These are phyloP conservation scores for Falco peregrinus DNA, from an alignment of 2,797 vertebrate species.

Conservation along the genomic window DNA sequence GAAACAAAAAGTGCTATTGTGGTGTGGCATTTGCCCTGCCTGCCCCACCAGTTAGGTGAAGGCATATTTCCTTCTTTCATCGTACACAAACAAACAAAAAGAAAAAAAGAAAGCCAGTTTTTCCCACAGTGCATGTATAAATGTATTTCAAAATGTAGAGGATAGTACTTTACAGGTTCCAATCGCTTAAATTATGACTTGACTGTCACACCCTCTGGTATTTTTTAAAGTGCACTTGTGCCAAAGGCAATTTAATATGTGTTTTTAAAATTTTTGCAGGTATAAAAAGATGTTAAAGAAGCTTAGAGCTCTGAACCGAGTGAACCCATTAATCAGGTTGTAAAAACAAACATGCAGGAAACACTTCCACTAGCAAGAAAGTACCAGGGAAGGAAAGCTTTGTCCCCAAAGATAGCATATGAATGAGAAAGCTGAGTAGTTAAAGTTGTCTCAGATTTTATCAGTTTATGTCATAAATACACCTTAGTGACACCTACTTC, in stretches of 20 bases:
- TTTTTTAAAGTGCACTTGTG: not conserved
- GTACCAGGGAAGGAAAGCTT: not conserved
- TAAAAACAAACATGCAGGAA: constrained; percentile 40
- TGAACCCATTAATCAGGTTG: constrained; percentile 55
- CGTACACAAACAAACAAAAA: constrained; percentile 43
- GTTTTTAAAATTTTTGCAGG: constrained; percentile 50
- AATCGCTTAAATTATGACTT: not conserved
- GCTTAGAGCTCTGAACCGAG: constrained; percentile 11
- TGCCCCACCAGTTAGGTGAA: constrained; percentile 14
- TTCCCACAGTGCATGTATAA: not conserved
- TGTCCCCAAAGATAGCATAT: not conserved
- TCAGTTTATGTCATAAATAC: not conserved
- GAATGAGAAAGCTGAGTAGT: not conserved
- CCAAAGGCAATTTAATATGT: constrained; percentile 46
- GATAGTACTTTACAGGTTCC: not conserved
- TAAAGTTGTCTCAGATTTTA: not conserved
- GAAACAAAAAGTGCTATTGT: constrained; percentile 63
- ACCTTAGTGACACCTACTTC: not conserved
- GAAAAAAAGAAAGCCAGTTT: not conserved
- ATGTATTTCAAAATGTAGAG: not conserved
- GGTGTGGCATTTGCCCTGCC: constrained; percentile 37
- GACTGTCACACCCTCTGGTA: not conserved
- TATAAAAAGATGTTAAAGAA: constrained; percentile 41
- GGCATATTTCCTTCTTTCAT: constrained; percentile 41
- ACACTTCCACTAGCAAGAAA: constrained; percentile 15